Base-by-base conservation (phyloP, 2,113 vertebrate genomes). In the Crotophaga sulcirostris region DNA sequence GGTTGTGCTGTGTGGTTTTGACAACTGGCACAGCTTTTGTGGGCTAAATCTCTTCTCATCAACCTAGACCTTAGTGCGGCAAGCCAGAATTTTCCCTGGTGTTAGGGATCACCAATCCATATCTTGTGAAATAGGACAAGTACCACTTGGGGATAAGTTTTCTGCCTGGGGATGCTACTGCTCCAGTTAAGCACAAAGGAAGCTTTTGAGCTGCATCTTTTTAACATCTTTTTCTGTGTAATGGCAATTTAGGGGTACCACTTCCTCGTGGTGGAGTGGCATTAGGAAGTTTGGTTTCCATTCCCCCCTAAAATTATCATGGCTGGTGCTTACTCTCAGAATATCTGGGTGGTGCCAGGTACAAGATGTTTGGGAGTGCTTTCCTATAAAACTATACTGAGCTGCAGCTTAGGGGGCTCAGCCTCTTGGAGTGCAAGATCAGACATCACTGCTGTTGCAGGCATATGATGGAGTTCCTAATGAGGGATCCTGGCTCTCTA, bases 101-200 rank as follows among this genome's bases (percentile, higher is more conserved):
- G 42, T 56, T 68, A 52, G 36, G 67, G 24, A 20, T 77, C 55
- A 55, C 9, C 6, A 66, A 6, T 28, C 40, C 9, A 7, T 6
- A 7, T 3, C 20, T 26, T 87, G 25, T 72, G n/a, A 91, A 93
- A 51, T 69, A 78, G 90, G 29, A 29, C 70, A 77, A 16, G 44
- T 47, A 14, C 64, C 51, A 20, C 63, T 9, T 80, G 82, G 87
- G 69, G 72, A 40, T 29, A 52, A 44, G 24, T 38, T 77, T 80
- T 63, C 78, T 94, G 75, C 82, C 42, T 77, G 51, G 55, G 52
- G 87, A 31, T 90, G 45, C 33, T 80, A 5, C 93, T 97, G 91
- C 28, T 54, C 93, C 69, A 72, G 0, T 91, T 90, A 84, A 91
- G 20, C 16, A 51, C 18, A 11, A 38, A 62, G 13, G 49, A 54